Conservation (phyloP, 2,797 vertebrate genomes). For the Discoglossus pictus region DNA sequence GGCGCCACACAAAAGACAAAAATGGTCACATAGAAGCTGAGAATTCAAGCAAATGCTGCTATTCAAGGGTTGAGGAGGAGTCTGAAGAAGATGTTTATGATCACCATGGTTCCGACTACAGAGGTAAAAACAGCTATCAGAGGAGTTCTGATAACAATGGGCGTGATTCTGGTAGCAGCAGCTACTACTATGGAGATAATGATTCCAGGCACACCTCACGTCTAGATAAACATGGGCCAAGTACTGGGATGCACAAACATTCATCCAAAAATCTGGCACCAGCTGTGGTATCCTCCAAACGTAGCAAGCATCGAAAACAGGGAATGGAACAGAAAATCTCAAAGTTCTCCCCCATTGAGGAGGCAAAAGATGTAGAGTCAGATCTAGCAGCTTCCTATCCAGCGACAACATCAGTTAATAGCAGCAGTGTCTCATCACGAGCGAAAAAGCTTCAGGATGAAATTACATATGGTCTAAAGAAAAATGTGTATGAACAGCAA, state of each 20-base stretch:
- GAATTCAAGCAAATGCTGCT: slow-evolving; percentile 74
- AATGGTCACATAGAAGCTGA: slow-evolving; percentile 73
- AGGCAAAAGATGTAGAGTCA: slow-evolving; percentile 95
- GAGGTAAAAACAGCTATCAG: slow-evolving; percentile 78
- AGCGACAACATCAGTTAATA: slow-evolving; percentile 78
- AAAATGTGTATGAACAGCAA: slow-evolving; percentile 93
- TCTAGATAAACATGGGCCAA: slow-evolving; percentile 73
- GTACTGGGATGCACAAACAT: slow-evolving; percentile 79
- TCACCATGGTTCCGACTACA: slow-evolving; percentile 79
- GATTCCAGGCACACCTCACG: slow-evolving; percentile 87
- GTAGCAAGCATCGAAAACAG: slow-evolving; percentile 97
- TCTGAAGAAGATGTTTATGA: slow-evolving; percentile 92
- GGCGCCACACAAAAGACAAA: slow-evolving; percentile 77
- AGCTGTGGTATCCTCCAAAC: slow-evolving; percentile 90
- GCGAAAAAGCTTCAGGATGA: slow-evolving; percentile 90
- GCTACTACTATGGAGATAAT: slow-evolving; percentile 81
- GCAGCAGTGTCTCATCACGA: slow-evolving; percentile 85
- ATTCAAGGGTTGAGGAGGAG: slow-evolving; percentile 87
- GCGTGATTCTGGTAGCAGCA: slow-evolving; percentile 73
- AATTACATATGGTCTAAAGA: slow-evolving; percentile 87
- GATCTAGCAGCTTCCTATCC: slow-evolving; percentile 93
- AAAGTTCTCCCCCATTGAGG: slow-evolving; percentile 98
- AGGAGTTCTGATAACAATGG: slow-evolving; percentile 82
- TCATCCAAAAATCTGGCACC: slow-evolving; percentile 91
- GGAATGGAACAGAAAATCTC: slow-evolving; percentile 98